A percentile compares a stretch with the other conserved stretches of the same genome.
Conservation (phyloP, 2,888 invertebrate genomes). For the Amphimallon solstitiale region DNA sequence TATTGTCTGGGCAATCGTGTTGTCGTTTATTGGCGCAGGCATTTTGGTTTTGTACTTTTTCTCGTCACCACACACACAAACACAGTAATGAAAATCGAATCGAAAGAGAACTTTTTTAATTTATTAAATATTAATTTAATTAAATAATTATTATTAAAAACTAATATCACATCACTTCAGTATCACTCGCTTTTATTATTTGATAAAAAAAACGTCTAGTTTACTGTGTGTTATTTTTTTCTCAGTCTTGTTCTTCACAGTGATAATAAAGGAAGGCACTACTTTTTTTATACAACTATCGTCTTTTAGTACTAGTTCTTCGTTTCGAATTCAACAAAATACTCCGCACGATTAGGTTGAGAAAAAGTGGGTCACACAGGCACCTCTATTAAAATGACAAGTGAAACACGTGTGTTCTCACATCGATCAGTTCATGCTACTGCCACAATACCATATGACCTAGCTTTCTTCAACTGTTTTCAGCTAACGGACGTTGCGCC, state of each 20-base stretch:
- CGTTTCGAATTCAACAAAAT: not conserved
- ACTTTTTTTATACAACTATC: no score
- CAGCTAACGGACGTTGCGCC: slow-evolving; percentile 40
- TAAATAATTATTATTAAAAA: slow-evolving; percentile 17
- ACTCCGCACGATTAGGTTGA: no score
- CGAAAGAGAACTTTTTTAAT: not conserved
- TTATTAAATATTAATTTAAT: slow-evolving; percentile 8
- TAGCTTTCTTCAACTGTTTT: slow-evolving; percentile 59
- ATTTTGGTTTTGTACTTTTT: slow-evolving; percentile 50
- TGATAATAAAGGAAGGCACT: not conserved
- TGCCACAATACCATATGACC: slow-evolving; percentile 62
- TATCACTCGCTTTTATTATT: not conserved
- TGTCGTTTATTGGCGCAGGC: slow-evolving; percentile 57
- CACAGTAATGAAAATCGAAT: not conserved
- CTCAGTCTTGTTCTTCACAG: not conserved
- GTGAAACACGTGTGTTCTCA: slow-evolving; percentile 44
- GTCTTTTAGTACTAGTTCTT: no score
- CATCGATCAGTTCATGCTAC: slow-evolving; percentile 53
- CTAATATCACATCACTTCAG: slow-evolving; percentile 31
- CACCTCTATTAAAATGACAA: slow-evolving; percentile 36
- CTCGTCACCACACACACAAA: no score
- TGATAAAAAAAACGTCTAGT: slow-evolving; percentile 1
- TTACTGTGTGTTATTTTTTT: slow-evolving; percentile 10
- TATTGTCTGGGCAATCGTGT: slow-evolving; percentile 54
- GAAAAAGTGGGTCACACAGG: slow-evolving; percentile 45